Percentiles rank a stretch among this genome's conserved stretches.
phyloP scores from a whole-genome alignment of 2,888 invertebrate genomes.

The Marasmarcha lunaedactyla region DNA sequence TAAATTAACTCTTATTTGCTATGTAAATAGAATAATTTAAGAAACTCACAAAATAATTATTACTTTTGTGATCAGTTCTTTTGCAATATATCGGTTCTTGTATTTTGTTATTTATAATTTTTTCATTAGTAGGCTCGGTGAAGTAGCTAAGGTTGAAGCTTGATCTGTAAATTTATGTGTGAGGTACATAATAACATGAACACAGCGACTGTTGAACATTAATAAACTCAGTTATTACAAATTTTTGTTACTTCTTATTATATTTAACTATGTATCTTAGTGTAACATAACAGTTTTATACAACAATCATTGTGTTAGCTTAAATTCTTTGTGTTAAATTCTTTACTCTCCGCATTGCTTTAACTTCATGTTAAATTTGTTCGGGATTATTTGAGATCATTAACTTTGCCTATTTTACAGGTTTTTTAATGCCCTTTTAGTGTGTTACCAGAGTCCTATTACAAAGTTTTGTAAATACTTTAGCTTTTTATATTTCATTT shows the following conservation, averaged over 20 bases:
- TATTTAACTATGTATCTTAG: not conserved
- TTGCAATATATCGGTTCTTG: slow-evolving; percentile 46
- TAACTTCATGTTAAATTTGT: too few species aligned
- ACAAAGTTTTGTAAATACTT: slow-evolving; percentile 42
- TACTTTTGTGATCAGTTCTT: slow-evolving; percentile 49
- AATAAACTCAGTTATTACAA: not conserved
- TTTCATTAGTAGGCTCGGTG: slow-evolving; percentile 13
- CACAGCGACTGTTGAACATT: slow-evolving; percentile 11
- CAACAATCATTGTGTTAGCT: too few species aligned
- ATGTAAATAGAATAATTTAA: slow-evolving; percentile 57
- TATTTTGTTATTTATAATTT: slow-evolving; percentile 25
- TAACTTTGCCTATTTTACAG: slow-evolving; percentile 18
- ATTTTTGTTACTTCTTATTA: slow-evolving; percentile 1
- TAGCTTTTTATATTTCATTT: slow-evolving; percentile 36
- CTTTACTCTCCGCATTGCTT: too few species aligned
- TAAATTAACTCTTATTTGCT: slow-evolving; percentile 55
- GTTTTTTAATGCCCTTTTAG: slow-evolving; percentile 13
- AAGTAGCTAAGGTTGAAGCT: slow-evolving; percentile 32
- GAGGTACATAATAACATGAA: slow-evolving; percentile 19
- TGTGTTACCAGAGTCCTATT: slow-evolving; percentile 39
- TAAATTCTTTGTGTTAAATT: too few species aligned
- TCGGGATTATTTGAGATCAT: too few species aligned
- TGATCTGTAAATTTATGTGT: slow-evolving; percentile 12
- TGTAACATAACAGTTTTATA: too few species aligned
- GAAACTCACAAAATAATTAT: slow-evolving; percentile 27